phyloP scores from a whole-genome alignment of 2,888 invertebrate genomes.

The Drosophila birchii region DNA sequence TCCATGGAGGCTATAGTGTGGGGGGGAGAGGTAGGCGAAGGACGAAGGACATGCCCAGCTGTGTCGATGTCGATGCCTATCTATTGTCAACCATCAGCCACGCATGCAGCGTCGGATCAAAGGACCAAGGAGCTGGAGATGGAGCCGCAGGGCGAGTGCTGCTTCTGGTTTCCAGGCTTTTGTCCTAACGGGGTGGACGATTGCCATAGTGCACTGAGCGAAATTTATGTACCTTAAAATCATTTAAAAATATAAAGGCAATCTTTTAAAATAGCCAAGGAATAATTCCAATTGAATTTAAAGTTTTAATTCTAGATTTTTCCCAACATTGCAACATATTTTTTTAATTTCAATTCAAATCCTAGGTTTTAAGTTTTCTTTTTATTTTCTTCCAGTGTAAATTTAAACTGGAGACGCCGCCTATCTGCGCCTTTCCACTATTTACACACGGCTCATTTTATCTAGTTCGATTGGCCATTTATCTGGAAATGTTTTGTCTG shows the following conservation, averaged over 20 bases:
- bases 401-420: constrained; percentile 34
- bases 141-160: constrained; percentile 1
- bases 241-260: background rate
- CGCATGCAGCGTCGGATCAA: constrained; percentile 63
- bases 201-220: background rate
- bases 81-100: constrained; percentile 57
- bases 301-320: background rate
- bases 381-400: background rate
- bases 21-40: background rate
- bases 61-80: constrained; percentile 47
- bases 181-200: constrained; percentile 14
- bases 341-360: accelerated
- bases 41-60: constrained; percentile 31
- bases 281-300: background rate
- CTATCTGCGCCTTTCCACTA: constrained; percentile 75
- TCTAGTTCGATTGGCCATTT: constrained; percentile 80
- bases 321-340: background rate
- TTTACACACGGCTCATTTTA: constrained; percentile 77
- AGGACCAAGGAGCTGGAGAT: constrained; percentile 20
- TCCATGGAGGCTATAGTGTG: constrained; percentile 12
- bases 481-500: constrained; percentile 59
- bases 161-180: constrained; percentile 5
- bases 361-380: background rate
- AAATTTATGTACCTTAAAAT: background rate
- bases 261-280: too few species aligned